A percentile compares a stretch with the other conserved stretches of the same genome.
Evolutionary conservation across 2,888 invertebrate species (phyloP).

Genomic region (Parapristionchus giblindavisi): DNA sequence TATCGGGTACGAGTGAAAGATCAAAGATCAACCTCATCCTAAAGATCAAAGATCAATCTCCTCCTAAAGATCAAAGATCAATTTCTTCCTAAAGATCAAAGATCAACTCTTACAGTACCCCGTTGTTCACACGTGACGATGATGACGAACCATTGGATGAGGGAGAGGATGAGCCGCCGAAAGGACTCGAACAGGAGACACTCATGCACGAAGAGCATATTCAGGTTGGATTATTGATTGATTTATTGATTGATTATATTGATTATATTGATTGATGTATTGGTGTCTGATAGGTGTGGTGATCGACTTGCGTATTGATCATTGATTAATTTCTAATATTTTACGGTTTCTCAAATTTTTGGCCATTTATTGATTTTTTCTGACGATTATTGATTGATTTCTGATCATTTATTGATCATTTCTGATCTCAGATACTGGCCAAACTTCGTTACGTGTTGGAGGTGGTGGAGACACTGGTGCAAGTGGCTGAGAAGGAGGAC

Average conservation of each 20-base stretch:
- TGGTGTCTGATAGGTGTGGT: no score
- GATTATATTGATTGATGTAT: no score
- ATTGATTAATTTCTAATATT: neutral
- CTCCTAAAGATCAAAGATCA: neutral
- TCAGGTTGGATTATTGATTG: constrained; percentile 40
- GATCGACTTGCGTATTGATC: no score
- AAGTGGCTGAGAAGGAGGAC: constrained; percentile 74
- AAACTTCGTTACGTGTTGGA: constrained; percentile 96
- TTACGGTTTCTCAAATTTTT: neutral
- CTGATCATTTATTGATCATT: neutral
- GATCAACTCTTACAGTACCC: neutral
- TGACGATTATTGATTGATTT: neutral
- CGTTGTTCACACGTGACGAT: constrained; percentile 28
- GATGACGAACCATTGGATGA: constrained; percentile 39
- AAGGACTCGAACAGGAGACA: constrained; percentile 93
- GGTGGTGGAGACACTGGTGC: constrained; percentile 90
- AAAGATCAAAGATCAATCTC: neutral
- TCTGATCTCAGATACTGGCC: constrained; percentile 77
- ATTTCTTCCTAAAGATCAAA: neutral
- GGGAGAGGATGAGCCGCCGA: constrained; percentile 73
- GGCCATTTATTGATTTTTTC: neutral
- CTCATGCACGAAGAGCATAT: constrained; percentile 79
- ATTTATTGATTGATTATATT: no score
- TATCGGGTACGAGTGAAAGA: constrained; percentile 15
- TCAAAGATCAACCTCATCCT: neutral